phyloP scores from a whole-genome alignment of 2,113 vertebrate species.

The Oncorhynchus masou region DNA sequence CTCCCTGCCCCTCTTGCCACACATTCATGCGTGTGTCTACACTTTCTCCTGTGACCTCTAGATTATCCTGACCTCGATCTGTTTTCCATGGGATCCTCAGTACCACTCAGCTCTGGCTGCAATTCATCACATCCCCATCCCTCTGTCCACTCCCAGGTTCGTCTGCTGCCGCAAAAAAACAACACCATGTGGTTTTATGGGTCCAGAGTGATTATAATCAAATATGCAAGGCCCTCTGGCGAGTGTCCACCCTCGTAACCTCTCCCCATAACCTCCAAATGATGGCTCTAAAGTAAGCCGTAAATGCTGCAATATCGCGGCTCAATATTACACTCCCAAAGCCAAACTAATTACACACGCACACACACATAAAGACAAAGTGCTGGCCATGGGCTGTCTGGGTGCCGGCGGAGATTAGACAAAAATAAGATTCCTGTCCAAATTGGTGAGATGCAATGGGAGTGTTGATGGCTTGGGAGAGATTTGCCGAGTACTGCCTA shows the following conservation, averaged over 20 bases:
- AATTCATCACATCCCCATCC: slow-evolving; percentile 9
- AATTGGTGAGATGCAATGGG: background rate
- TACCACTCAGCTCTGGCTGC: background rate
- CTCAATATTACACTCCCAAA: slow-evolving; percentile 24
- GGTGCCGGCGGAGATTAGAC: slow-evolving; percentile 6
- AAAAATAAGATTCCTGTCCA: slow-evolving; percentile 9
- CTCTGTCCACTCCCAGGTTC: slow-evolving; percentile 8
- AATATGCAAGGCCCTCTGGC: slow-evolving; percentile 34
- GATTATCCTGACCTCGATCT: background rate
- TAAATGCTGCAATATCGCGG: slow-evolving; percentile 33
- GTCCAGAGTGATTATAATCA: slow-evolving; percentile 49
- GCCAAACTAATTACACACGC: slow-evolving; percentile 48
- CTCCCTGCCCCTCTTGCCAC: background rate
- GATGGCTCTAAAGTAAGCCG: slow-evolving; percentile 32
- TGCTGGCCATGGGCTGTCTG: slow-evolving; percentile 16
- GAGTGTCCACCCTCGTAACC: slow-evolving; percentile 16
- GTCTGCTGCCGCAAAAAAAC: slow-evolving; percentile 1
- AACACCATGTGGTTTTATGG: slow-evolving; percentile 21
- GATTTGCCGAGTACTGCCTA: slow-evolving; percentile 21
- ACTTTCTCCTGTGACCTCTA: background rate
- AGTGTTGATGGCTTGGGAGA: slow-evolving; percentile 17
- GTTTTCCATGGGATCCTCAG: too few relatives aligned
- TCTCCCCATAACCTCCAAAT: slow-evolving; percentile 47
- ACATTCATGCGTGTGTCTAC: background rate
- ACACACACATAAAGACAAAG: slow-evolving; percentile 22